These are phyloP conservation scores for Heliconius erato DNA, from an alignment of 2,888 invertebrate species.

Conservation along the genomic window DNA sequence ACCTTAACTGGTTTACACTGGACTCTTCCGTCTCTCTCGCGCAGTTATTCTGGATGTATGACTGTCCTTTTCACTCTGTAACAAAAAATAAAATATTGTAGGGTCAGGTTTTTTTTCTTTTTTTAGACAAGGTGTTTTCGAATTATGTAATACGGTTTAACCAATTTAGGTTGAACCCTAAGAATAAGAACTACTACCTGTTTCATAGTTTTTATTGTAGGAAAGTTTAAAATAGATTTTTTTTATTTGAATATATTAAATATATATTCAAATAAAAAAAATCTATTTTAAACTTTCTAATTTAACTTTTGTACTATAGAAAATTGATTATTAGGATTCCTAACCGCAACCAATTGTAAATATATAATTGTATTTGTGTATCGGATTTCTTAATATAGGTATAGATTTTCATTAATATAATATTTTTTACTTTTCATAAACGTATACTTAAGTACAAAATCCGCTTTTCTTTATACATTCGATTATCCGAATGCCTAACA, in stretches of 20 bases:
- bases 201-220: neutral
- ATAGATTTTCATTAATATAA: too few species aligned
- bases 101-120: constrained; percentile 50
- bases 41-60: constrained; percentile 33
- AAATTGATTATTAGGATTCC: too few species aligned
- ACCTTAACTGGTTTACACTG: constrained; percentile 67
- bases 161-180: constrained; percentile 36
- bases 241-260: neutral
- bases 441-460: too few species aligned
- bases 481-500: too few species aligned
- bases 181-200: constrained; percentile 11
- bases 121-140: constrained; percentile 63
- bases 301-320: too few species aligned
- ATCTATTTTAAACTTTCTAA: too few species aligned
- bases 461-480: too few species aligned
- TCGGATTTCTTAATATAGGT: too few species aligned
- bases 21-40: constrained; percentile 65
- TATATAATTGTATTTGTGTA: too few species aligned
- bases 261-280: too few species aligned
- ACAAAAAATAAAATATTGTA: constrained; percentile 71
- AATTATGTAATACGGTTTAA: constrained; percentile 60
- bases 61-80: constrained; percentile 72
- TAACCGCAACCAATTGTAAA: too few species aligned
- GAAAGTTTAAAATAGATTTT: neutral
- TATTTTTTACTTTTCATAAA: too few species aligned